phyloP scores from a whole-genome alignment of 2,113 vertebrate genomes.

The Rhabdomys dilectus region DNA sequence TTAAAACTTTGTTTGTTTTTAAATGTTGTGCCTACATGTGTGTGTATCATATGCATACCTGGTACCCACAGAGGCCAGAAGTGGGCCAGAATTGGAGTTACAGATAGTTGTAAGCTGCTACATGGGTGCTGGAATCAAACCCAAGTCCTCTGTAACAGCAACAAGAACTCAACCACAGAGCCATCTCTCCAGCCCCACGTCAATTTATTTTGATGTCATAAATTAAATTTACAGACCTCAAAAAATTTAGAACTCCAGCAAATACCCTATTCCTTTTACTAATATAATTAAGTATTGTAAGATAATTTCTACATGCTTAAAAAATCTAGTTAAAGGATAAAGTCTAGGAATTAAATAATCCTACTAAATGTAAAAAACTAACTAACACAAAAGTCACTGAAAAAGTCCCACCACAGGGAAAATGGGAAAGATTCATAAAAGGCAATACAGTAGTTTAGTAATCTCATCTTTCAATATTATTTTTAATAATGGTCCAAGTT shows the following conservation, averaged over 20 bases:
- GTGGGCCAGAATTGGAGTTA: not conserved
- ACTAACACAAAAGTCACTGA: conserved; percentile 45
- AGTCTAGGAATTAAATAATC: conserved; percentile 33
- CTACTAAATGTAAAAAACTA: conserved; percentile 37
- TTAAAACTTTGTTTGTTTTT: too few species aligned
- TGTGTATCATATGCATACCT: not conserved
- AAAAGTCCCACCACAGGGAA: not conserved
- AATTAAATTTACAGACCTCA: conserved; percentile 45
- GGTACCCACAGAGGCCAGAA: not conserved
- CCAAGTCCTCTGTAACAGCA: not conserved
- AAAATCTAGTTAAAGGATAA: conserved; percentile 1
- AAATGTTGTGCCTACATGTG: not conserved
- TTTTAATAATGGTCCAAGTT: not conserved
- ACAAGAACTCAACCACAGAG: not conserved
- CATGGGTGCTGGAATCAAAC: not conserved
- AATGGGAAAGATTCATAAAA: not conserved
- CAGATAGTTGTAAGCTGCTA: not conserved
- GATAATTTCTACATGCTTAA: not conserved
- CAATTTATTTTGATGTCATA: not conserved
- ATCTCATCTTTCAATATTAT: conserved; percentile 50
- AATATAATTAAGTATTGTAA: conserved; percentile 6
- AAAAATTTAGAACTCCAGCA: conserved; percentile 16
- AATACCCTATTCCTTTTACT: conserved; percentile 44
- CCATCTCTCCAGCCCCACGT: not conserved
- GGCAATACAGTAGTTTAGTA: not conserved